Base-by-base conservation (phyloP, 2,797 vertebrate genomes). In the Diplodus puntazzo region DNA sequence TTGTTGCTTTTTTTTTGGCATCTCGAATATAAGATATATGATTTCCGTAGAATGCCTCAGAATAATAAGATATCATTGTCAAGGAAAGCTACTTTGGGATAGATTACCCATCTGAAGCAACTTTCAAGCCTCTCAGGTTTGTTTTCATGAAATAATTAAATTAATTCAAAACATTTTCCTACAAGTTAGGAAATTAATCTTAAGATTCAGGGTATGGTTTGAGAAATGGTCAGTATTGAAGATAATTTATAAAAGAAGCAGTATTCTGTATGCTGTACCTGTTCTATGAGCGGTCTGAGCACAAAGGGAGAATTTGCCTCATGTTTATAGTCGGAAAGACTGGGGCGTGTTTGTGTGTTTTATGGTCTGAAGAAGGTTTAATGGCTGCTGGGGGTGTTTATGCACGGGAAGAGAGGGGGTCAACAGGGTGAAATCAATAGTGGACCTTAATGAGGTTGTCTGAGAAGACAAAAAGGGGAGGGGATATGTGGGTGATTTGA, bases 401-500 rank as follows among this genome's bases (percentile, higher is more conserved):
- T 82, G 83, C 80, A 76, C 20, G 6, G 60, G 65, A 72, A 84
- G 79, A 80, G 86, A 84, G 83, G 46, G 87, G 88, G 88, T 93
- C 83, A 87, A 27, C 63, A 57, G 79, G 89, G 89, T 91, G 89
- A 92, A 93, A 92, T 95, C 93, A 92, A 93, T 93, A 92, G 82
- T 59, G 78, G 81, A 81, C 80, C 76, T 93, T 94, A 94, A 94
- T 94, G 92, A 95, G 86, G 91, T 87, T 86, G 87, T 91, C 82
- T 90, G 85, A 85, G 89, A 88, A 81, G 79, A 73, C 77, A 76
- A 49, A 46, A 80, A 50, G 64, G 53, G 69, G 73, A 48, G 82
- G 62, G 69, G 43, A 59, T 39, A 62, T 43, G 72, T 45, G 75
- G 59, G 42, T 71, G 76, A 79, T 74, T 80, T 63, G 34, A 79